Base-by-base conservation (phyloP, 2,797 vertebrate genomes). In the Myotis planiceps region DNA sequence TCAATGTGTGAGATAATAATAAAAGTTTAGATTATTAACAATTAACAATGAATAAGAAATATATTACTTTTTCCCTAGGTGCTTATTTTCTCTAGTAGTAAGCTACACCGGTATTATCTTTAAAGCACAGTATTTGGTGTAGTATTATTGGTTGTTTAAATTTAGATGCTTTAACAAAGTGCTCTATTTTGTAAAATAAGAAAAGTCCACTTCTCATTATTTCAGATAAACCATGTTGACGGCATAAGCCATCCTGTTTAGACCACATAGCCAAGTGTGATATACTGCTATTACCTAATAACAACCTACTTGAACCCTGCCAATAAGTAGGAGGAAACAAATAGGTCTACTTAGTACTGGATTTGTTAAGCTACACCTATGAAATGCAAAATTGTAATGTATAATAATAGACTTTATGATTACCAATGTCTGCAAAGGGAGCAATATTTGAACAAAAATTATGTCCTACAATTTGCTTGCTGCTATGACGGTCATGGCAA, bases 251-350 rank as follows among this genome's bases (percentile, higher is more conserved):
- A 13, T 75, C 32, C 16, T 63, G 37, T 66, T 42, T 71, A 65
- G 82, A 37, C 16, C 78, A 12, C 47, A 7, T 7, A 68, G 86
- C 51, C 58, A 66, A 53, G 5, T 39, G 29, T 68, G 32, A 92
- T 45, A 74, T 32, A 23, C 0, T 60, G 25, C 53, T 18, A 15
- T n/a, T 6, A 45, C 18, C 39, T 74, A 37, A 49, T 93, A 92
- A 87, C 42, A 4, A 4, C 51, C 84, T 51, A 65, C 63, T 34
- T 42, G 42, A 58, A 88, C 53, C 34, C n/a, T 27, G 32, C 18
- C 58, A 72, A 16, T 16, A 76, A 82, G 53, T 15, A 72, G n/a
- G 23, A 95, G 34, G 86, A 89, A 96, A 49, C 60, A 92, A 83
- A 53, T 32, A 65, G 13, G 19, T 94, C 60, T 87, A 23, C 55